Base-by-base conservation (phyloP, 2,113 vertebrate species). In the Mus spicilegus region DNA sequence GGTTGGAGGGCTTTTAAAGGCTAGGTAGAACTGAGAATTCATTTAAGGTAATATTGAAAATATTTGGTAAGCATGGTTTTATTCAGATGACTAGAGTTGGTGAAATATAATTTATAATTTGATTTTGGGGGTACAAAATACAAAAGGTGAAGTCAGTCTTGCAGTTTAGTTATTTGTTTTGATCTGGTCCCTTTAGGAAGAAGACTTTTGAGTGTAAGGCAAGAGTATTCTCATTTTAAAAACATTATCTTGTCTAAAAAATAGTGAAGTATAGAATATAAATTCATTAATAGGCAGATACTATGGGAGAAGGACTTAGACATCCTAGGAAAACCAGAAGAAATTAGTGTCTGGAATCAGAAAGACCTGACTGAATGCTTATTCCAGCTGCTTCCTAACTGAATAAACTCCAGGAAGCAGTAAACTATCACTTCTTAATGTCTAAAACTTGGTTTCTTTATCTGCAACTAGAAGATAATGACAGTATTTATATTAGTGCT, bases 161-260 rank as follows among this genome's bases (percentile, higher is more conserved):
- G 0, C 2, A 54, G 0, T 94, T 84, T 63, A 86, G 24, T 87
- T 90, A 36, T 13, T 90, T 2, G 75, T 76, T 73, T 95, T 94
- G 10, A 63, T 76, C 19, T 94, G 17, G 16, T 92, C 0, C 7
- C 28, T 89, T 77, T 26, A 63, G 33, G 78, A 89, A 77, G 30
- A 51, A 13, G 33, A 86, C 9, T 75, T 36, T 75, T 93, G 7
- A 89, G 11, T 72, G 19, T 30, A 65, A 89, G 3, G 1, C 30
- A 73, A 56, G 54, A 63, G 92, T 87, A 90, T 75, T 91, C 46
- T 91, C 85, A 93, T 65, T 78, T 91, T 39, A 78, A 94, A 93
- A 86, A 49, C 5, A 46, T 12, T 6, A 75, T 84, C 61, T 95
- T 94, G 1, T 90, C 76, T 89, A 65, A 51, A 81, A 96, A 54